Percentiles rank a stretch among this genome's conserved stretches.
These are phyloP conservation scores for Chondrosia reniformis DNA, from an alignment of 37 sponge, comb jelly and placozoan species.

Conservation along the genomic window DNA sequence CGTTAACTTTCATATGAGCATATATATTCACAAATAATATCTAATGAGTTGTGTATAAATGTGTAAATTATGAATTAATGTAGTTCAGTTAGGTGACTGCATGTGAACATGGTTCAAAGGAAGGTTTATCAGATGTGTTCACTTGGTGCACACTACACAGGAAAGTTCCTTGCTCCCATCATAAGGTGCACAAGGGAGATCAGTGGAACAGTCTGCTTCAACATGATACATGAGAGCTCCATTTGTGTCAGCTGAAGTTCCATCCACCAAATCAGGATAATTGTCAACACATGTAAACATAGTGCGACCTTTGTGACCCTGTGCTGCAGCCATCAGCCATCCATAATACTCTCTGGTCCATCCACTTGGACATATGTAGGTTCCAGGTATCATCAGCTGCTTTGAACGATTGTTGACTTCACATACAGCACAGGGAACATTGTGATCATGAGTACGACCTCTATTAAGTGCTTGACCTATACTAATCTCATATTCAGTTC, in stretches of 20 bases:
- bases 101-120: no score
- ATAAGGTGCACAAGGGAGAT: slow-evolving; percentile 50
- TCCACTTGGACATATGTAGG: slow-evolving; percentile 17
- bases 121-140: no score
- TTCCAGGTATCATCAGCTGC: slow-evolving; percentile 48
- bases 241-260: not conserved
- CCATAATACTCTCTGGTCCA: slow-evolving; percentile 62
- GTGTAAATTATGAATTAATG: no score
- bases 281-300: slow-evolving; percentile 54
- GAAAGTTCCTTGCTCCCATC: slow-evolving; percentile 34
- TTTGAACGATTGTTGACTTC: slow-evolving; percentile 16
- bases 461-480: not conserved
- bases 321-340: slow-evolving; percentile 40
- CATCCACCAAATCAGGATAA: slow-evolving; percentile 31
- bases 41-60: no score
- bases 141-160: slow-evolving; percentile 59
- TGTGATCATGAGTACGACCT: slow-evolving; percentile 9
- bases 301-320: slow-evolving; percentile 15
- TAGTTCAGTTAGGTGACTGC: no score
- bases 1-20: no score
- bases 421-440: slow-evolving; percentile 65
- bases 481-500: slow-evolving; percentile 31
- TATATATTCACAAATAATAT: no score
- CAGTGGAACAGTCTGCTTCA: slow-evolving; percentile 38
- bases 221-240: slow-evolving; percentile 37